Evolutionary conservation across 2,113 vertebrate genomes (phyloP).

Genomic region (Ovis aries): ARS-UI_Ramb_v3.0 NC_056057.1:36839501-36840000

Average conservation of each 20-base stretch:
- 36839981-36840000: neutral
- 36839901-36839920: neutral
- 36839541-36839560: neutral
- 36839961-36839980: neutral
- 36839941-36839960: neutral
- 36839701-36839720: neutral
- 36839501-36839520: neutral
- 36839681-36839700: neutral
- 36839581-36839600: neutral
- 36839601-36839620: neutral
- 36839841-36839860: neutral
- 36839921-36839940: neutral
- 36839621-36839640: neutral
- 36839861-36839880: neutral
- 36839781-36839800: neutral
- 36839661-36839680: neutral
- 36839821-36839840: neutral
- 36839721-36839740: neutral
- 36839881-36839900: neutral
- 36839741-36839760: neutral
- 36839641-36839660: neutral
- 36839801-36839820: neutral
- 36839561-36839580: neutral
- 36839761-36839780: neutral
- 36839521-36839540: neutral